phyloP scores from a whole-genome alignment of 2,797 vertebrate species.

The Hippopotamyrus pictus region DNA sequence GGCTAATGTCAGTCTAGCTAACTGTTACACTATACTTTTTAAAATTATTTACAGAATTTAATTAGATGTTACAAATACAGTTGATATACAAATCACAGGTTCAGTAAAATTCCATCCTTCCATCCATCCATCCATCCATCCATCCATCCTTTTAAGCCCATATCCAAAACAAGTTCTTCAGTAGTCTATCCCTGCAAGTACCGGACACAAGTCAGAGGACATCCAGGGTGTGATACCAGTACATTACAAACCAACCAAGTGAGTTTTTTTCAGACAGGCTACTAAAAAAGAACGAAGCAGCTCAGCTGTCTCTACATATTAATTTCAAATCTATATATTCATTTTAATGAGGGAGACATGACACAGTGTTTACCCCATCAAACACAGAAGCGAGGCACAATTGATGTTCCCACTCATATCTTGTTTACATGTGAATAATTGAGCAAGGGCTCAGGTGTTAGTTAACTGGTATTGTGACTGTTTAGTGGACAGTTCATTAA shows the following conservation, averaged over 20 bases:
- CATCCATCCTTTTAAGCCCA: background rate
- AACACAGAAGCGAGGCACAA: background rate
- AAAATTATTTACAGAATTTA: background rate
- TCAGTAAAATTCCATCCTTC: background rate
- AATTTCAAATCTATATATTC: background rate
- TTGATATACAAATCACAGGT: background rate
- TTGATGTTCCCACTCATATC: background rate
- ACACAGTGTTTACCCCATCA: conserved; percentile 8
- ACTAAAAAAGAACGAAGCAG: background rate
- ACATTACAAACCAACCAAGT: background rate
- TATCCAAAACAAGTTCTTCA: background rate
- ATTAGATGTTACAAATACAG: background rate
- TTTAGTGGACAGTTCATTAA: background rate
- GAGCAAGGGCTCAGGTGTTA: background rate
- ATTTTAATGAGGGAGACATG: background rate
- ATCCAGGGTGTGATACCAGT: background rate
- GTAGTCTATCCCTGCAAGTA: background rate
- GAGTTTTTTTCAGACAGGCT: background rate
- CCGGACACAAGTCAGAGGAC: background rate
- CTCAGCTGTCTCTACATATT: background rate
- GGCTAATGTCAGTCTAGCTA: background rate
- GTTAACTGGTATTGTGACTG: background rate
- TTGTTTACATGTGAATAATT: background rate
- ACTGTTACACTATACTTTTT: background rate
- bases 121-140: background rate